Percentiles rank a stretch among this genome's conserved stretches.
Conservation (phyloP, 2,888 invertebrate species). For the Hanleya hanleyi region DNA sequence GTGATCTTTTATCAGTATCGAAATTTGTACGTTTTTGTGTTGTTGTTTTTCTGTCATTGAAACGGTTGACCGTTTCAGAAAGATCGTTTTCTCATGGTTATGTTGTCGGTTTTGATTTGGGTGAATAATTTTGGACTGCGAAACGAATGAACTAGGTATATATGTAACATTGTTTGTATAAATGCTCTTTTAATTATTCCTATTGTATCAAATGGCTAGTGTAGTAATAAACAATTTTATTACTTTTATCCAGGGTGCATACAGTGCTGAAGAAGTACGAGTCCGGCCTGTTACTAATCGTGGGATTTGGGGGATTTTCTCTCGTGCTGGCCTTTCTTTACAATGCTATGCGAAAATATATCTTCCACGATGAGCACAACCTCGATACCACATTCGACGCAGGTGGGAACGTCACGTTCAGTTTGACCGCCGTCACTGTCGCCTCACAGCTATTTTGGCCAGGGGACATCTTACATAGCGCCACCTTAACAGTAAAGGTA, state of each 20-base stretch:
- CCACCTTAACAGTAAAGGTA: conserved; percentile 65
- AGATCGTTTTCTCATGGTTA: too few species aligned
- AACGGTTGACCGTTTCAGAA: too few species aligned
- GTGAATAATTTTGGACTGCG: too few species aligned
- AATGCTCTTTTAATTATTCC: too few species aligned
- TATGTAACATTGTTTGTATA: too few species aligned
- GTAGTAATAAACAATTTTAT: too few species aligned
- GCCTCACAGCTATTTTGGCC: conserved; percentile 67
- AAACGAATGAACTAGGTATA: too few species aligned
- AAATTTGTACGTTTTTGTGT: too few species aligned
- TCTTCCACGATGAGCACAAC: conserved; percentile 66
- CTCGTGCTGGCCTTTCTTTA: conserved; percentile 61
- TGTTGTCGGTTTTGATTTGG: too few species aligned
- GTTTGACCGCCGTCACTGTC: conserved; percentile 64
- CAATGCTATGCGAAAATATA: conserved; percentile 61
- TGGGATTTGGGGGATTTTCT: conserved; percentile 66
- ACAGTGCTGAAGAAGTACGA: conserved; percentile 58
- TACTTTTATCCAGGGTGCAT: conserved; percentile 56
- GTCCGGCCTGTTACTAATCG: conserved; percentile 60
- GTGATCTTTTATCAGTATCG: too few species aligned
- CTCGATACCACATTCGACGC: conserved; percentile 68
- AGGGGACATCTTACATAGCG: conserved; percentile 65
- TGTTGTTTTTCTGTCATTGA: too few species aligned
- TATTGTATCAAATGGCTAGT: too few species aligned
- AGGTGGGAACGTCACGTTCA: conserved; percentile 64